A percentile compares a stretch with the other conserved stretches of the same genome.
These are phyloP conservation scores for Mesitornis unicolor DNA, from an alignment of 2,113 vertebrate species.

Conservation along the genomic window DNA sequence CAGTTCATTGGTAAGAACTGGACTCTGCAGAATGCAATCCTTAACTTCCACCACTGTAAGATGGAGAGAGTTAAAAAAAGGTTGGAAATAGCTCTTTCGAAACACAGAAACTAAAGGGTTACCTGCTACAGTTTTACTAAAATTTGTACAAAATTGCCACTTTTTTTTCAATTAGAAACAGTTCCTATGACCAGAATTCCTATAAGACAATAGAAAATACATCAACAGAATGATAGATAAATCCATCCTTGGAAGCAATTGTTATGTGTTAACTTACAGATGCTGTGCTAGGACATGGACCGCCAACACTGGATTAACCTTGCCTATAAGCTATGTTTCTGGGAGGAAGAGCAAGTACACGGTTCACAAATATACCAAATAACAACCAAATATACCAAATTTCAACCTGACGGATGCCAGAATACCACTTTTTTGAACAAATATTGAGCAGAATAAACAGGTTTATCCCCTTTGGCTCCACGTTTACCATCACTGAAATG, in stretches of 20 bases:
- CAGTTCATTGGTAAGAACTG: constrained; percentile 28
- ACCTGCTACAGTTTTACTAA: constrained; percentile 66
- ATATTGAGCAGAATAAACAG: constrained; percentile 65
- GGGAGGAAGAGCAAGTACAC: constrained; percentile 99
- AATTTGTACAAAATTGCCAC: constrained; percentile 62
- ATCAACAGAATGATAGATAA: constrained; percentile 83
- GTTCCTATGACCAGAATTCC: constrained; percentile 75
- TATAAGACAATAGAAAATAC: constrained; percentile 80
- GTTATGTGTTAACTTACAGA: constrained; percentile 98
- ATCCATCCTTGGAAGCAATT: constrained; percentile 93
- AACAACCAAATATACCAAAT: constrained; percentile 77
- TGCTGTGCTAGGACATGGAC: constrained; percentile 98
- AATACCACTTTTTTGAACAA: constrained; percentile 70
- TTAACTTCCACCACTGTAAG: constrained; percentile 70
- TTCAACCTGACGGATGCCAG: constrained; percentile 77
- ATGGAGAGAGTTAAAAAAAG: constrained; percentile 67
- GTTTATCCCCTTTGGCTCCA: constrained; percentile 73
- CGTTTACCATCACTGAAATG: constrained; percentile 72
- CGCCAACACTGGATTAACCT: constrained; percentile 98
- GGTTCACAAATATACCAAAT: constrained; percentile 90
- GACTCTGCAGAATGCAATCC: constrained; percentile 49
- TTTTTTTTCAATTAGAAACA: constrained; percentile 67
- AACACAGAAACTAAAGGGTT: constrained; percentile 70
- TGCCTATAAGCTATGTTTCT: constrained; percentile 99
- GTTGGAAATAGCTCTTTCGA: constrained; percentile 75